Evolutionary conservation across 35 echinoderm and acorn worm genomes (phyloP), one percentile per base, ranked within the genome.

Genomic region (Holothuria glaberrima): DNA sequence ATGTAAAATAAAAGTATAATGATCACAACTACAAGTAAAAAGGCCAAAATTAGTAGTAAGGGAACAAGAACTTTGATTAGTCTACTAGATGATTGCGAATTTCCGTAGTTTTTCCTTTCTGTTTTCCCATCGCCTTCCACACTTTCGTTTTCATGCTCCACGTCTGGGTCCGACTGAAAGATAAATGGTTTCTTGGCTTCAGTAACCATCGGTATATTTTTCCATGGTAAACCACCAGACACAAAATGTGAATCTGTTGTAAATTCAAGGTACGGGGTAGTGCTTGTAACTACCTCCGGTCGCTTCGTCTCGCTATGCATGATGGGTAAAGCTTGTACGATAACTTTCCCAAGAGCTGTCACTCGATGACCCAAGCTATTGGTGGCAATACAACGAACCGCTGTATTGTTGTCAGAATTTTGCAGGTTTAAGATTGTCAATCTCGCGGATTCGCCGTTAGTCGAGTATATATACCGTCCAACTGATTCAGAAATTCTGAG

Each of bases 401-500:
- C 59, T 32, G 83, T 86, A 48, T 48, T 48, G 44, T 86, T 86
- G 22, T 86, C 83, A 16, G 83, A 64, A 22, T 32, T 31, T 68
- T 29, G 9, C 28, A 86, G 33, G 25, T 41, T 32, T n/a, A 9
- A 20, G 24, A 86, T 86, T 20, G 63, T 86, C 26, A 86, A 29
- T 30, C 59, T 64, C 16, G 83, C 30, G 27, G 83, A 67, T 5
- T 64, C 28, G 6, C 83, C 83, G 38, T 86, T 69, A 18, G 59
- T 64, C 13, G 36, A 69, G 24, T 41, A 86, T 34, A 86, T 46
- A 46, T 69, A 86, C 6, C 83, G 63, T 14, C 83, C 83, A 0
- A 22, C 17, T n/a, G 83, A 67, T 22, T 4, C 30, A 21, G 59
- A 32, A 41, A 86, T 67, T 28, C 35, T 67, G 7, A 46, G 33